phyloP scores from a whole-genome alignment of 2,888 invertebrate genomes.

The Synanthedon formicaeformis region DNA sequence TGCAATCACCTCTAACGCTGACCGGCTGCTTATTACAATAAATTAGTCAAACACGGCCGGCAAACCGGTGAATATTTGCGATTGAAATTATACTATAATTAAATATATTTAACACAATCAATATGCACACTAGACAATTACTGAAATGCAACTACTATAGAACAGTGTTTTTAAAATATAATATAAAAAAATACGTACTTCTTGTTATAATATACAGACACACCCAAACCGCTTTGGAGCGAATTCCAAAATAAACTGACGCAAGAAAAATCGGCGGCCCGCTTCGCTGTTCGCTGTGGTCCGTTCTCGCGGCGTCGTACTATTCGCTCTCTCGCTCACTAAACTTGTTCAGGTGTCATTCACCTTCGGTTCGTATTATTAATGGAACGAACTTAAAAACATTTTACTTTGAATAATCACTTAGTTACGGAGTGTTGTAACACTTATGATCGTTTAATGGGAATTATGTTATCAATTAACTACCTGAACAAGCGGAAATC shows the following conservation, averaged over 20 bases:
- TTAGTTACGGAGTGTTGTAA: too few species aligned
- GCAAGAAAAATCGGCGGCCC: constrained; percentile 26
- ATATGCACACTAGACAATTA: neutral
- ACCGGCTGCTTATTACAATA: constrained; percentile 39
- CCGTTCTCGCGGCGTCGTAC: constrained; percentile 36
- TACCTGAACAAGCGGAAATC: too few species aligned
- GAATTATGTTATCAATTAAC: too few species aligned
- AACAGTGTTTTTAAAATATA: neutral
- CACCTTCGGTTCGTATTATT: constrained; percentile 24
- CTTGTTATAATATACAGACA: constrained; percentile 34
- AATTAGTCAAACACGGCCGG: constrained; percentile 19
- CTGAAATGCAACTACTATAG: neutral
- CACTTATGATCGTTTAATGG: too few species aligned
- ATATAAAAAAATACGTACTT: constrained; percentile 39
- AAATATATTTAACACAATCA: too few species aligned
- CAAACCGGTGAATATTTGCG: constrained; percentile 5
- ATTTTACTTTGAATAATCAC: too few species aligned
- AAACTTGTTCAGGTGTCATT: constrained; percentile 15
- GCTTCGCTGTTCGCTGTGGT: constrained; percentile 19
- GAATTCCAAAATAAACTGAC: constrained; percentile 50
- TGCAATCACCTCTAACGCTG: constrained; percentile 15
- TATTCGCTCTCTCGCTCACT: constrained; percentile 52
- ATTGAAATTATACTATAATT: neutral
- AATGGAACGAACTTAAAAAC: too few species aligned
- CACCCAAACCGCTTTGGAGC: constrained; percentile 45